Percentiles rank a stretch among this genome's conserved stretches.
Evolutionary conservation across 2,888 invertebrate species (phyloP).

Genomic region (Oscheius sp.): DNA sequence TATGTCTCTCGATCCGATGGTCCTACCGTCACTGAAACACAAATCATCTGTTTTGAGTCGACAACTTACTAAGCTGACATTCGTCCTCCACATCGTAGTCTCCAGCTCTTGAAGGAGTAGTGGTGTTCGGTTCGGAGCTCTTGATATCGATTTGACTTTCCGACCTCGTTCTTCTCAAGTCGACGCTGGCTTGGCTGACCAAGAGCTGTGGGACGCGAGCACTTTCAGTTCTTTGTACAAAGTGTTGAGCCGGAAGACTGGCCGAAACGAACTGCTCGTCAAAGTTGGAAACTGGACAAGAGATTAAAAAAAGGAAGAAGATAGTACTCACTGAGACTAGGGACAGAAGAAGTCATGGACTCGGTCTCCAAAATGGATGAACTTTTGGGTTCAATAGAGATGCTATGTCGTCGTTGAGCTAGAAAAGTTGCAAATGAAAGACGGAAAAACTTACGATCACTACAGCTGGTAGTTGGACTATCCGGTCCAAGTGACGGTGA

Average conservation of each 20-base stretch:
- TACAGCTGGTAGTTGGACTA: not conserved
- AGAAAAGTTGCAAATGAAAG: not conserved
- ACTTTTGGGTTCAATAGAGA: constrained; percentile 40
- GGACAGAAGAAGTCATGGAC: constrained; percentile 39
- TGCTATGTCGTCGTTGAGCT: constrained; percentile 50
- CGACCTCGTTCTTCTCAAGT: constrained; percentile 54
- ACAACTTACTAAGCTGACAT: constrained; percentile 4
- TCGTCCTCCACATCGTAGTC: constrained; percentile 8
- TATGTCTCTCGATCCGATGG: constrained; percentile 6
- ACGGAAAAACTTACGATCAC: not conserved
- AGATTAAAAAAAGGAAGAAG: not conserved
- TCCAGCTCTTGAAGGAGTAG: not conserved
- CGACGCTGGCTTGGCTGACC: constrained; percentile 59
- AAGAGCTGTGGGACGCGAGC: constrained; percentile 63
- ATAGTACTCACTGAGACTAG: constrained; percentile 1
- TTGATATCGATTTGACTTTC: constrained; percentile 42
- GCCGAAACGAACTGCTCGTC: constrained; percentile 38
- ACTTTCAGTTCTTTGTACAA: constrained; percentile 57
- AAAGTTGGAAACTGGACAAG: not conserved
- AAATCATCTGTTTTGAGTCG: not conserved
- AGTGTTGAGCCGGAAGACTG: constrained; percentile 20
- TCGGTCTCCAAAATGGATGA: constrained; percentile 50
- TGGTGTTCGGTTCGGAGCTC: constrained; percentile 15
- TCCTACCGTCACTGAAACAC: constrained; percentile 3
- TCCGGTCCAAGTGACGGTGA: not conserved